Evolutionary conservation across 1,140 invertebrate genomes (phyloP), one percentile per base, ranked within the genome.

Genomic region (Drosophila pruinosa): DNA sequence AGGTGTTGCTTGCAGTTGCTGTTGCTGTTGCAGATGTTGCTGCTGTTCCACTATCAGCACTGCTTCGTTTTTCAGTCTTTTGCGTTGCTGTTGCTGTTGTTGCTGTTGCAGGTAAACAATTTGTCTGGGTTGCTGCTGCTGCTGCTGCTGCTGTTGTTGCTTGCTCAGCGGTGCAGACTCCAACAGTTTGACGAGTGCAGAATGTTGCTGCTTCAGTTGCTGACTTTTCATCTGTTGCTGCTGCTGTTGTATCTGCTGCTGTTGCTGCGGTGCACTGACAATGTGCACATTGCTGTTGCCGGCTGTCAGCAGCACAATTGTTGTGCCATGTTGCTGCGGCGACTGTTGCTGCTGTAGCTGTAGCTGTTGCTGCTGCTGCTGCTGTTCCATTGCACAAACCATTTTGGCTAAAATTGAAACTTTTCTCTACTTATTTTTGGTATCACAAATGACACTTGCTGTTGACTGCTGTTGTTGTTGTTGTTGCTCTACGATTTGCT

Each of bases 321-420:
- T 90, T 64, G 88, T 89, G 34, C 56, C 59, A 28, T 82, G 80
- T 56, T 89, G 89, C 47, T 75, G 75, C 17, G 72, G 73, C 38
- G 38, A 50, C 4, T 68, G 72, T 12, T 72, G 67, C 34, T 64
- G 64, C 7, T 73, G 78, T 19, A 56, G 69, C 17, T 64, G 75
- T 7, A 74, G 63, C 5, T 75, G 76, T 12, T 54, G 73, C 22
- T 73, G 71, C 7, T 80, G 78, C 34, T 70, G 78, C 28, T 52
- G 64, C 59, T 90, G 89, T 75, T 91, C 89, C 74, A 91, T 91
- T 80, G 89, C 90, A 86, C 90, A 91, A 89, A 91, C 90, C 90
- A 91, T 91, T 78, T 82, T 89, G 48, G 17, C 26, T 57, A 68
- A 72, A 70, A 62, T 52, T 69, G 72, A 70, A 52, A 71, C 63